Conservation (phyloP, 2,113 vertebrate species). For the Leptosomus discolor region DNA sequence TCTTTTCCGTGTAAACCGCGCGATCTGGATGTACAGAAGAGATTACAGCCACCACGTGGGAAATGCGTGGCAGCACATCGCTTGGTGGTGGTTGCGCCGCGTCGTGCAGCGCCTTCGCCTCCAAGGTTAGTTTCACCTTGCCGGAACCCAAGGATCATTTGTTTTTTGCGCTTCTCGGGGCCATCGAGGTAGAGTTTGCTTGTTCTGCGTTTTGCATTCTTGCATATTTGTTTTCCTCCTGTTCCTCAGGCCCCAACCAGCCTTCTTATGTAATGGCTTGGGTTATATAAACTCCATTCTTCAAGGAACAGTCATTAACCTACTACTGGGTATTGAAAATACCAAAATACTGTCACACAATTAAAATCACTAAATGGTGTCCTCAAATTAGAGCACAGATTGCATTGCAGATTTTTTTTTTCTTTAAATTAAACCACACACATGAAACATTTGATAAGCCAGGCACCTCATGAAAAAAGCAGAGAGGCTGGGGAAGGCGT, state of each 20-base stretch:
- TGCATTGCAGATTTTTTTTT: not conserved
- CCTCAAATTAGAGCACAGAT: slow-evolving; percentile 61
- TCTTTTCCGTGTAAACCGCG: accelerated
- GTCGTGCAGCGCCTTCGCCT: not conserved
- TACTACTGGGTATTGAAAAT: slow-evolving; percentile 58
- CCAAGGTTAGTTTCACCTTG: not conserved
- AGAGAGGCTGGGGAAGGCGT: not conserved
- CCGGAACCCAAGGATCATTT: not conserved
- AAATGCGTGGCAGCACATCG: not conserved
- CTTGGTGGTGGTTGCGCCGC: accelerated
- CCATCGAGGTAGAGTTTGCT: not conserved
- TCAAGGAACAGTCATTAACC: slow-evolving; percentile 70
- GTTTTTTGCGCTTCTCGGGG: not conserved
- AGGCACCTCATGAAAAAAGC: not conserved
- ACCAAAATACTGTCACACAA: slow-evolving; percentile 65
- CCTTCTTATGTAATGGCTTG: slow-evolving; percentile 48
- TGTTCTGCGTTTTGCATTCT: not conserved
- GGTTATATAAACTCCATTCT: slow-evolving; percentile 66
- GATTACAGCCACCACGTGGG: not conserved
- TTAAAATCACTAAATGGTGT: slow-evolving; percentile 63
- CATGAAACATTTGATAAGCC: not conserved
- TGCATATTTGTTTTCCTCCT: not conserved
- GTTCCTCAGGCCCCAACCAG: slow-evolving; percentile 44
- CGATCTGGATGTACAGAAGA: accelerated
- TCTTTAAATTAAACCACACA: not conserved